Evolutionary conservation across 92 coral and sea anemone species (phyloP).

Genomic region (Phenganax stokvisi): DNA sequence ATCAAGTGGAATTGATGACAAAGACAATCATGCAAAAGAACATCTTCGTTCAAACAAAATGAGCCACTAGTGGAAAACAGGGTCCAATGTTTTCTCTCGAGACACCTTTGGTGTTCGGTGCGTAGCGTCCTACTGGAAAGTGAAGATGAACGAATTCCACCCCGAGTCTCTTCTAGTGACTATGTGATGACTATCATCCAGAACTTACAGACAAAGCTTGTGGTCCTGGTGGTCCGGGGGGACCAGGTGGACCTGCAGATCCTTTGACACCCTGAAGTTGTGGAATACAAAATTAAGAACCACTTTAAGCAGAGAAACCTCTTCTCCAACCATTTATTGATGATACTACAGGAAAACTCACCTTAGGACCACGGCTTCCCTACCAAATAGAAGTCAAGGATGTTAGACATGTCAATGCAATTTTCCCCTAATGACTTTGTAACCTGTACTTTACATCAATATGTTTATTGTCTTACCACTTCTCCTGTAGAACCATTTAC

Average conservation of each 20-base stretch:
- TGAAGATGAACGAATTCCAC: too few species aligned
- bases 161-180: too few species aligned
- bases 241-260: slow-evolving; percentile 53
- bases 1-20: neutral
- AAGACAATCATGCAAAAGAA: neutral
- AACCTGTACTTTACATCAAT: neutral
- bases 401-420: slow-evolving; percentile 43
- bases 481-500: neutral
- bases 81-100: too few species aligned
- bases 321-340: neutral
- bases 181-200: neutral
- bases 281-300: neutral
- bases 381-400: slow-evolving; percentile 15
- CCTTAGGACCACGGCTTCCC: slow-evolving; percentile 68
- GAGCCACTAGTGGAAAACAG: too few species aligned
- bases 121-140: too few species aligned
- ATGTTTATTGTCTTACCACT: neutral
- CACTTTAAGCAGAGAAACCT: neutral
- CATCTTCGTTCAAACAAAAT: too few species aligned
- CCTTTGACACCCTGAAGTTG: slow-evolving; percentile 13
- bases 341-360: slow-evolving; percentile 19
- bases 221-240: slow-evolving; percentile 56
- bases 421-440: neutral
- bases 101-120: too few species aligned
- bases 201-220: slow-evolving; percentile 60